A percentile compares a stretch with the other conserved stretches of the same genome.
Evolutionary conservation across 1,140 invertebrate species (phyloP).

Genomic region (Conus ventricosus): DNA sequence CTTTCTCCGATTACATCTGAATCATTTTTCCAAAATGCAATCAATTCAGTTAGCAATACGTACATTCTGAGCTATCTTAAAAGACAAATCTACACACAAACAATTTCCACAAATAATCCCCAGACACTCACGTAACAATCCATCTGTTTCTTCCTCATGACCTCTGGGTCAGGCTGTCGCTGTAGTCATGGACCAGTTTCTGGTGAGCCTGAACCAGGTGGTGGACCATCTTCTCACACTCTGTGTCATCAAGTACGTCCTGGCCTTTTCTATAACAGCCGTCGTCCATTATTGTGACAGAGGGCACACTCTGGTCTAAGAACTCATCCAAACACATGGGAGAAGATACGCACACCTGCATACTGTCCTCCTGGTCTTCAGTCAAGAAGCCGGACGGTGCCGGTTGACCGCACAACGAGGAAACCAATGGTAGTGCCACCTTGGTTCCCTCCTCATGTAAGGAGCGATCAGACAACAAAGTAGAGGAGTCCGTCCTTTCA

Average conservation of each 20-base stretch:
- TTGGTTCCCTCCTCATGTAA: neutral
- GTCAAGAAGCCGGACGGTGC: neutral
- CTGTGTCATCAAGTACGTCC: neutral
- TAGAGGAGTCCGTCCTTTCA: neutral
- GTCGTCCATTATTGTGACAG: neutral
- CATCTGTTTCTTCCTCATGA: neutral
- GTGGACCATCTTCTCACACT: neutral
- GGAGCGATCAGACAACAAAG: neutral
- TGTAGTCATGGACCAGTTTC: neutral
- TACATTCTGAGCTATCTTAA: too few species aligned
- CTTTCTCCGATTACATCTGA: too few species aligned
- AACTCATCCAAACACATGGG: neutral
- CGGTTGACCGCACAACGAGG: neutral
- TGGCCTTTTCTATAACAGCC: neutral
- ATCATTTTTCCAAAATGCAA: too few species aligned
- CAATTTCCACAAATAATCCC: too few species aligned
- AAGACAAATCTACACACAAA: too few species aligned
- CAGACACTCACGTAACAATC: slow-evolving; percentile 14
- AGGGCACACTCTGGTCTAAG: neutral
- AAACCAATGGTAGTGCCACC: neutral
- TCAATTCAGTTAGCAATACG: too few species aligned
- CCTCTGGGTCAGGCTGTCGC: neutral
- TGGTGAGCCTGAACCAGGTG: neutral
- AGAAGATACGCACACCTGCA: too few species aligned
- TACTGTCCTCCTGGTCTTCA: neutral